These are phyloP conservation scores for Brachionus angularis DNA, from an alignment of 1,140 invertebrate genomes.

Conservation along the genomic window DNA sequence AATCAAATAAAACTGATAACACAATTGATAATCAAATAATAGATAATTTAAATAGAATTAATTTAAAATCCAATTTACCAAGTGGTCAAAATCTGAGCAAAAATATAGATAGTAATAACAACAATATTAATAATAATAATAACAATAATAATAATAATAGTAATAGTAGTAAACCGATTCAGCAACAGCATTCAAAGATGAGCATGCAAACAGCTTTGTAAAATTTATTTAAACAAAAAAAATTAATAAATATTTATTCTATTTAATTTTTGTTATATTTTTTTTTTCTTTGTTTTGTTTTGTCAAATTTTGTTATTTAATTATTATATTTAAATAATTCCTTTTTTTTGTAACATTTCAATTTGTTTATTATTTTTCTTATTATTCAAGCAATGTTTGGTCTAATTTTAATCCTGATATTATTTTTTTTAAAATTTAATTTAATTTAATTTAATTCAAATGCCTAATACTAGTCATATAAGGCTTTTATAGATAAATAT, in stretches of 20 bases:
- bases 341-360: no score
- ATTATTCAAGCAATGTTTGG: no score
- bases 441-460: no score
- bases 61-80: conserved; percentile 8
- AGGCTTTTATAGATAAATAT: no score
- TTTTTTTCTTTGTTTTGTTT: no score
- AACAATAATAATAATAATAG: conserved; percentile 27
- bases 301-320: neutral
- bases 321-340: neutral
- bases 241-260: no score
- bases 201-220: conserved; percentile 36
- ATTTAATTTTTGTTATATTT: no score
- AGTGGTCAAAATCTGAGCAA: no score
- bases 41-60: conserved; percentile 26
- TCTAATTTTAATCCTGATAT: no score
- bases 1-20: conserved; percentile 12
- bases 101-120: conserved; percentile 31
- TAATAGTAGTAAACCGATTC: conserved; percentile 4
- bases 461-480: no score
- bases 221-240: neutral
- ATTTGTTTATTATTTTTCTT: no score
- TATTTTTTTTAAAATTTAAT: no score
- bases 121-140: conserved; percentile 20
- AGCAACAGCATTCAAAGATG: neutral
- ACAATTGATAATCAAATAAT: conserved; percentile 36